phyloP scores from a whole-genome alignment of 2,797 vertebrate species.

The Onychomys torridus region DNA sequence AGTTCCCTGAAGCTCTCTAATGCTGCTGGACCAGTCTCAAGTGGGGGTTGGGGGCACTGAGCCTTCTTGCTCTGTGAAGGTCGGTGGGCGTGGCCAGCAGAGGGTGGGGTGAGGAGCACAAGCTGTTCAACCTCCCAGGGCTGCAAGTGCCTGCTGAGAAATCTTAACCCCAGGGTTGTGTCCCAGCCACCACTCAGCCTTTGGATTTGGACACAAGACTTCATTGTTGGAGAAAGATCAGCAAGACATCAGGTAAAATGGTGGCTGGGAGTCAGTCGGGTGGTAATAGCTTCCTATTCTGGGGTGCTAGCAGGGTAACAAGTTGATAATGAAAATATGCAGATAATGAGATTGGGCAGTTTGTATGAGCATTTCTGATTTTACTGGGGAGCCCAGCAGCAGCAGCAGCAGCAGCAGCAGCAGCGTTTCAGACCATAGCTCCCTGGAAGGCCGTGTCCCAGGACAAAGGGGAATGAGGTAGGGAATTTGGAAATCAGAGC shows the following conservation, averaged over 20 bases:
- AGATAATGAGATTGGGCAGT: not conserved
- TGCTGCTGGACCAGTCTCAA: not conserved
- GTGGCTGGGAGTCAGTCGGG: not conserved
- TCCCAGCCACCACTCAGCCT: not conserved
- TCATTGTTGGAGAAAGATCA: not conserved
- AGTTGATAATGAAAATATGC: not conserved
- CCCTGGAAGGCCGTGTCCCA: not conserved
- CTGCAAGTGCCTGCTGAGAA: not conserved
- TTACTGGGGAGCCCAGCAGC: not conserved
- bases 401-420: not conserved
- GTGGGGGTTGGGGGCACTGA: not conserved
- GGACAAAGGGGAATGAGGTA: not conserved
- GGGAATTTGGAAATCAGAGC: not conserved
- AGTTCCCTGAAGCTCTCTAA: not conserved
- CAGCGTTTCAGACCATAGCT: not conserved
- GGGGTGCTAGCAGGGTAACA: not conserved
- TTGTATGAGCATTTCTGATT: not conserved
- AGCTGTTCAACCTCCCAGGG: not conserved
- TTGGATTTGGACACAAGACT: not conserved
- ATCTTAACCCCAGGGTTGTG: accelerated
- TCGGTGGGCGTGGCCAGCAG: conserved; percentile 49
- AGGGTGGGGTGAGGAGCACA: not conserved
- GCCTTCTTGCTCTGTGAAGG: not conserved
- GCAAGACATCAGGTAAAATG: conserved; percentile 40
- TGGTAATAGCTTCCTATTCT: not conserved